Base-by-base conservation (phyloP, 2,797 vertebrate species). In the Xerus rutilus region DNA sequence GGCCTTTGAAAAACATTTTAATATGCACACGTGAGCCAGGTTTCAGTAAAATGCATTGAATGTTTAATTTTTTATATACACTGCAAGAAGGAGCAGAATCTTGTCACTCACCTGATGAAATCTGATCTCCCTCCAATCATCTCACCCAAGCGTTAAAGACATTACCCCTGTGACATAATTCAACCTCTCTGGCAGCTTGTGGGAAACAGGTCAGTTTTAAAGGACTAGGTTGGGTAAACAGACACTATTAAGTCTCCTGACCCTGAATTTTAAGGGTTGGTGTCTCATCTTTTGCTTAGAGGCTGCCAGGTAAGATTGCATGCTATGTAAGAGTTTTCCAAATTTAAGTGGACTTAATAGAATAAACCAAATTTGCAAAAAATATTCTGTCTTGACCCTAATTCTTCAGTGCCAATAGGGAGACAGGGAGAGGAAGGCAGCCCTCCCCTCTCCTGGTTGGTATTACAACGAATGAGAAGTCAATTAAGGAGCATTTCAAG, bases 181-280 rank as follows among this genome's bases (percentile, higher is more conserved):
- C 95, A 95, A 70, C 83, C 57, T 96, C 83, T 39, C 65, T 85
- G 86, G 89, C 45, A 92, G 73, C 93, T 35, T 77, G 69, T 81
- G 72, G 88, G 92, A 78, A 70, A 54, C 35, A 28, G 89, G 95
- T 78, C 88, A 86, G 74, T 65, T 86, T 93, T 81, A 82, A 93
- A 93, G 86, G n/a, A 79, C 76, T 79, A 74, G 93, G 86, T 87
- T 87, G 62, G 83, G 86, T 54, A 76, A 96, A 93, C 59, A 92
- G 59, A 89, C 67, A 39, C 82, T 74, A 88, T 28, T 57, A 65
- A 39, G 70, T 91, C 78, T 64, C 76, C 49, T 54, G 62, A 76
- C 35, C 94, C 88, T 87, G 81, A 89, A 65, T 94, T n/a, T 88
- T 35, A 84, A 59, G 81, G 32, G 30, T 17, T 59, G 74, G 28